These are phyloP conservation scores for Heteromurus nitidus DNA, from an alignment of 2,888 invertebrate species.

Conservation along the genomic window DNA sequence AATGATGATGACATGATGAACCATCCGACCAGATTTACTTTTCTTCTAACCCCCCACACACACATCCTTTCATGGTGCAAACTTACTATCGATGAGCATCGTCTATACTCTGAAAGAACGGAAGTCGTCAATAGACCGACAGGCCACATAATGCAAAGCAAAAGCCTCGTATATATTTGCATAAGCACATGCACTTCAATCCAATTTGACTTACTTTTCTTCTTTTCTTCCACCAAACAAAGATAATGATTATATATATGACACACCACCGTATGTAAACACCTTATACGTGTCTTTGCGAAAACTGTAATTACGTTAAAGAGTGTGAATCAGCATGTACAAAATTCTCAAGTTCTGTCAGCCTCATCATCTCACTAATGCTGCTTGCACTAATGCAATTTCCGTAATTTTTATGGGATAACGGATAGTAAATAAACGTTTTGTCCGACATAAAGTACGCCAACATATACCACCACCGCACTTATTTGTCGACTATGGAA, in stretches of 20 bases:
- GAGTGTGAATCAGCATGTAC: slow-evolving; percentile 53
- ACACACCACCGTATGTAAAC: background rate
- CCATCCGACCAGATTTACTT: slow-evolving; percentile 22
- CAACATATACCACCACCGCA: too few species aligned
- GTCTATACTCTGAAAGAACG: background rate
- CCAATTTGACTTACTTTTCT: slow-evolving; percentile 15
- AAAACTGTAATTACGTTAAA: slow-evolving; percentile 33
- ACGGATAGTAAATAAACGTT: slow-evolving; percentile 33
- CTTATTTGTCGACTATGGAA: slow-evolving; percentile 35
- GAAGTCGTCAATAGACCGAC: background rate
- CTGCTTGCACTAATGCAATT: slow-evolving; percentile 41
- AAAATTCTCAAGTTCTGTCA: slow-evolving; percentile 46
- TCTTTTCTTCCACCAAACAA: background rate
- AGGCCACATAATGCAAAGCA: background rate
- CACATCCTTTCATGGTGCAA: slow-evolving; percentile 6
- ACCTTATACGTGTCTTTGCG: background rate
- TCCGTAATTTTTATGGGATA: slow-evolving; percentile 37
- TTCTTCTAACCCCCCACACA: background rate
- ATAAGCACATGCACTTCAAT: background rate
- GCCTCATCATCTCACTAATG: background rate
- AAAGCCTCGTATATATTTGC: background rate
- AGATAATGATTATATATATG: background rate
- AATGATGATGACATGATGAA: background rate
- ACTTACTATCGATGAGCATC: background rate
- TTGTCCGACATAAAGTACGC: slow-evolving; percentile 26